These are phyloP conservation scores for Neosalanx taihuensis DNA, from an alignment of 2,797 vertebrate species.

Conservation along the genomic window DNA sequence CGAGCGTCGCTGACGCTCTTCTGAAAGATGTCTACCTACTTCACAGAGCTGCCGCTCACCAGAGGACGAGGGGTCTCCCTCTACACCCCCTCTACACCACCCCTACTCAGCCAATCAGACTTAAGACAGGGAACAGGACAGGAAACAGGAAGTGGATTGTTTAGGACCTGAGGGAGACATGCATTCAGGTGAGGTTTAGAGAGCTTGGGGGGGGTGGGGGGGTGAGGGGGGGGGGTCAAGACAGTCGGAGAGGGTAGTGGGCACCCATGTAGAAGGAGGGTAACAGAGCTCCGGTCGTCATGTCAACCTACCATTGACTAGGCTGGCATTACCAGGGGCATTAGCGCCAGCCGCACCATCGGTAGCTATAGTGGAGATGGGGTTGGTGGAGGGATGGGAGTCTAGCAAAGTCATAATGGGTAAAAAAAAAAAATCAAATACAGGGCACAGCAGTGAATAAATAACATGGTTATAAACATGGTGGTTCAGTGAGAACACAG, in stretches of 20 bases:
- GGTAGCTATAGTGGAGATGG: constrained; percentile 91
- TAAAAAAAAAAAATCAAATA: constrained; percentile 54
- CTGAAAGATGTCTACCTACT: background rate
- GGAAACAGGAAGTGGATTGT: constrained; percentile 12
- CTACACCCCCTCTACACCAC: constrained; percentile 26
- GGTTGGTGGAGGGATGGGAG: constrained; percentile 93
- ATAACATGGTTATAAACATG: constrained; percentile 71
- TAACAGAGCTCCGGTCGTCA: constrained; percentile 34
- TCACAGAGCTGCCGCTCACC: background rate
- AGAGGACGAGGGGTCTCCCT: no score
- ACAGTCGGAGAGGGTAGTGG: constrained; percentile 32
- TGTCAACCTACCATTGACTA: constrained; percentile 99
- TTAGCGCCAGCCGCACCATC: constrained; percentile 94
- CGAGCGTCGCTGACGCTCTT: background rate
- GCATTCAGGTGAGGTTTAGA: background rate
- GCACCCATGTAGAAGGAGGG: constrained; percentile 23
- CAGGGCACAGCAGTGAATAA: constrained; percentile 67
- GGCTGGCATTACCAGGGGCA: constrained; percentile 93
- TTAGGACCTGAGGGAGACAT: constrained; percentile 13
- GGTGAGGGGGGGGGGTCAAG: constrained; percentile 22
- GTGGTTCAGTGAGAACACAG: constrained; percentile 43
- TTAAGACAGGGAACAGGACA: constrained; percentile 18
- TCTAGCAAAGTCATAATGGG: constrained; percentile 89
- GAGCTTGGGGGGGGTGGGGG: no score
- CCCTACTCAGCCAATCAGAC: constrained; percentile 26